These are phyloP conservation scores for Melanotaenia maccullochi DNA, from an alignment of 2,797 vertebrate species.

Conservation along the genomic window DNA sequence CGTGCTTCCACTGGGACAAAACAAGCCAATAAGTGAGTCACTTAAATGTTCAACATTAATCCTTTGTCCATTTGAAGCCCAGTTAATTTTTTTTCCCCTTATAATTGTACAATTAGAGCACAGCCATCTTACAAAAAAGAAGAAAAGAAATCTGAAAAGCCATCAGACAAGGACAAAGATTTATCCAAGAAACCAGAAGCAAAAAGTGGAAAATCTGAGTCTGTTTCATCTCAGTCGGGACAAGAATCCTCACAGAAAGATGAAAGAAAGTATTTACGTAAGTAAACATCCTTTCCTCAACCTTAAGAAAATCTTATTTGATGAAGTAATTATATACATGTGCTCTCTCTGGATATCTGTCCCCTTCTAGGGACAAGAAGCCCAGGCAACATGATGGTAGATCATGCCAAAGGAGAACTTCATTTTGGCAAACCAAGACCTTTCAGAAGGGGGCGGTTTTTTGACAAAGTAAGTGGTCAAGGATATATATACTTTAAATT, in stretches of 20 bases:
- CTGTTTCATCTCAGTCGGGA: slow-evolving; percentile 79
- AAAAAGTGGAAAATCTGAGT: slow-evolving; percentile 88
- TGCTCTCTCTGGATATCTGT: background rate
- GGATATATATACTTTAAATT: too few species aligned
- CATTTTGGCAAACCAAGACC: slow-evolving; percentile 84
- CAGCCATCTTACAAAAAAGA: slow-evolving; percentile 89
- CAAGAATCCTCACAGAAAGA: slow-evolving; percentile 89
- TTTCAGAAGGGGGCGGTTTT: slow-evolving; percentile 88
- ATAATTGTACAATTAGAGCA: slow-evolving; percentile 73
- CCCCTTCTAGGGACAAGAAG: slow-evolving; percentile 86
- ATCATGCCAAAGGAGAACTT: slow-evolving; percentile 87
- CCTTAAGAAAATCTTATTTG: background rate
- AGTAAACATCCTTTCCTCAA: slow-evolving; percentile 52
- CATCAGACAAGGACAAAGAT: slow-evolving; percentile 94
- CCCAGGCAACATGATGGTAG: slow-evolving; percentile 87
- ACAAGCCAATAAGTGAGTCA: slow-evolving; percentile 81
- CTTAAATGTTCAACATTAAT: background rate
- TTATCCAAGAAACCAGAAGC: slow-evolving; percentile 86
- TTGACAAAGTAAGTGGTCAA: slow-evolving; percentile 88
- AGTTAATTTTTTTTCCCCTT: background rate
- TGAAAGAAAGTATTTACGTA: slow-evolving; percentile 92
- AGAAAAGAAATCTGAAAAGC: slow-evolving; percentile 95
- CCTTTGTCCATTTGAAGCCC: background rate
- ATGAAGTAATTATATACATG: background rate
- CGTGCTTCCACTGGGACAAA: slow-evolving; percentile 85